Conservation (phyloP, 2,888 invertebrate species). For the Lasioglossum villosulum region DNA sequence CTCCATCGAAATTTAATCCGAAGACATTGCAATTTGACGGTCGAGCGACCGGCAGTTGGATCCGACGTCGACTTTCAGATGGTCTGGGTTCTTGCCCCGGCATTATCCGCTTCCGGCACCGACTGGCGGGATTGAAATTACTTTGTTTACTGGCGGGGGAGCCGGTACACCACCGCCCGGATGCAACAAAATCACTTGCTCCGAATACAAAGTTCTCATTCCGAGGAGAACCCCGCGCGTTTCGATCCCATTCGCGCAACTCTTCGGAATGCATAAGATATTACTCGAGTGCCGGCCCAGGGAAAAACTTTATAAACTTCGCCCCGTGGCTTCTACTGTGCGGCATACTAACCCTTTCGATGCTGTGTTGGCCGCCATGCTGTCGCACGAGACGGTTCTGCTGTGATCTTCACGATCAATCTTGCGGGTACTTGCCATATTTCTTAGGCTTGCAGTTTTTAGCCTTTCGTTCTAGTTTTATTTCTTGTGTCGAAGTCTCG, state of each 20-base stretch:
- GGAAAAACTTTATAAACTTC: not conserved
- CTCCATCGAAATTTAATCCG: constrained; percentile 67
- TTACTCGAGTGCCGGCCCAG: not conserved
- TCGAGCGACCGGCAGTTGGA: constrained; percentile 35
- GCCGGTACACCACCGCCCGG: not conserved
- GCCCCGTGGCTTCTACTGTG: not conserved
- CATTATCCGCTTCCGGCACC: constrained; percentile 28
- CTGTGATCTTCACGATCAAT: not conserved
- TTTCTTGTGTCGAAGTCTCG: not conserved
- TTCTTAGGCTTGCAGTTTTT: not conserved
- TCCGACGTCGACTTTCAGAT: constrained; percentile 30
- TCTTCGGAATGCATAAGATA: constrained; percentile 6
- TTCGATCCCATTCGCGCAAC: constrained; percentile 2
- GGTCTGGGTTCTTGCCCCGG: constrained; percentile 9
- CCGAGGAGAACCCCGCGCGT: not conserved
- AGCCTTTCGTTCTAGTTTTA: not conserved
- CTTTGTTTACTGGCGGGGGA: constrained; percentile 38
- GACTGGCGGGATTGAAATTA: constrained; percentile 54
- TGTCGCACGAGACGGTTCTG: not conserved
- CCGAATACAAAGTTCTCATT: constrained; percentile 3
- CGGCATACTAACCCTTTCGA: constrained; percentile 11
- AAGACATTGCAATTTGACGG: constrained; percentile 66
- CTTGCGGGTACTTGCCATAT: not conserved
- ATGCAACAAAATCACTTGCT: constrained; percentile 19
- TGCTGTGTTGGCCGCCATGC: not conserved